Evolutionary conservation across 1,140 invertebrate genomes (phyloP).

Genomic region (Drosophila kohkoa): DNA sequence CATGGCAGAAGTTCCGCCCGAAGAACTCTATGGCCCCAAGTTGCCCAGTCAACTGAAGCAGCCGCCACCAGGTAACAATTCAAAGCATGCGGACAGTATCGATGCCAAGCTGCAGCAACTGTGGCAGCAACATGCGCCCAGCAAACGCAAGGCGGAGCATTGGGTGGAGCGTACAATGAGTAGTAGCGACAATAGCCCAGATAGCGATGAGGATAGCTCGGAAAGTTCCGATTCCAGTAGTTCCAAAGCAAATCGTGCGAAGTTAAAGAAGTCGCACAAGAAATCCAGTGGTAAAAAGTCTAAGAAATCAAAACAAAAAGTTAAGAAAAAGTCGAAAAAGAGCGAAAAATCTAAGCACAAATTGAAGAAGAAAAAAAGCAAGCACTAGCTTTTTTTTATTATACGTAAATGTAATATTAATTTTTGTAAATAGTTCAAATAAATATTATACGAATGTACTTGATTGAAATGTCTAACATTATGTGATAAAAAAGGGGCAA

Average conservation of each 20-base stretch:
- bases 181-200: conserved; percentile 27
- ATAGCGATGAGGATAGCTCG: conserved; percentile 57
- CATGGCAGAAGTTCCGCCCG: conserved; percentile 45
- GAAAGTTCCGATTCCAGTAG: conserved; percentile 29
- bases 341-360: conserved; percentile 65
- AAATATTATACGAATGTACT: not conserved
- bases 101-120: conserved; percentile 68
- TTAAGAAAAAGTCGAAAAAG: conserved; percentile 78
- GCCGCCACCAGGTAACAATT: not conserved
- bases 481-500: not conserved
- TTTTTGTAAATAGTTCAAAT: not conserved
- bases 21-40: conserved; percentile 62
- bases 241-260: conserved; percentile 46
- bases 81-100: conserved; percentile 38
- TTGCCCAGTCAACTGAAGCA: conserved; percentile 38
- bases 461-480: not conserved
- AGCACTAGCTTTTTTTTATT: conserved; percentile 36
- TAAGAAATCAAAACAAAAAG: conserved; percentile 61
- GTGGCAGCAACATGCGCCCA: conserved; percentile 60
- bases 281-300: conserved; percentile 62
- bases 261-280: conserved; percentile 65
- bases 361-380: conserved; percentile 67
- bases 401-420: not conserved
- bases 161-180: conserved; percentile 66
- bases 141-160: conserved; percentile 54